Evolutionary conservation across 2,797 vertebrate genomes (phyloP), one percentile per base, ranked within the genome.

Genomic region (Triplophysa yarkandensis): DNA sequence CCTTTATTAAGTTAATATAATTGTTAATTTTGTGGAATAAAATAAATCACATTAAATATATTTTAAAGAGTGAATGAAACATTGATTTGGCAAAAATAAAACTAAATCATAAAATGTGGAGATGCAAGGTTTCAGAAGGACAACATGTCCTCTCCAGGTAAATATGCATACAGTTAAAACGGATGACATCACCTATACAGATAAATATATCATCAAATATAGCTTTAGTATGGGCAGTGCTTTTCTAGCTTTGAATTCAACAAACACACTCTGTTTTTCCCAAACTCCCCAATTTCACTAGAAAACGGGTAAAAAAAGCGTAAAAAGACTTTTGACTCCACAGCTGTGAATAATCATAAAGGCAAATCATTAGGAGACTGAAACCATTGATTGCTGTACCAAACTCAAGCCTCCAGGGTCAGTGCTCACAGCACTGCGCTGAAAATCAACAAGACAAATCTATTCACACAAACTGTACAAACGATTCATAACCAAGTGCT

Each of bases 241-340:
- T 50, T 50, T 23, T n/a, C 21, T 23, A 25, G 16, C 13, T 10
- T 10, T 36, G 27, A 69, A 62, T 17, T 57, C 62, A 21, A 21
- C 7, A 66, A n/a, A 58, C 28, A 60, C 71, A 52, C 32, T 21
- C 36, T n/a, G 30, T 2, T 28, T 46, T 32, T 44, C 11, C 4
- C 27, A 30, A 44, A 62, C 36, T 60, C 1, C 27, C 30, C 13
- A 44, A 19, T 44, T 71, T 65, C 13, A 17, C 43, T 23, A 50
- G 23, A 5, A n/a, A 60, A 61, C 39, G 30, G n/a, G 27, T 34
- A 67, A 66, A 19, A 14, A 30, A n/a, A 48, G 23, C 30, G 13
- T 48, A 54, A 48, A 75, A 64, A 27, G 60, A 65, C 60, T 65
- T 64, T 77, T 71, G 68, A 77, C 68, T 71, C 36, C 27, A 71